Evolutionary conservation across 2,113 vertebrate species (phyloP).

Genomic region (Semicossyphus pulcher): DNA sequence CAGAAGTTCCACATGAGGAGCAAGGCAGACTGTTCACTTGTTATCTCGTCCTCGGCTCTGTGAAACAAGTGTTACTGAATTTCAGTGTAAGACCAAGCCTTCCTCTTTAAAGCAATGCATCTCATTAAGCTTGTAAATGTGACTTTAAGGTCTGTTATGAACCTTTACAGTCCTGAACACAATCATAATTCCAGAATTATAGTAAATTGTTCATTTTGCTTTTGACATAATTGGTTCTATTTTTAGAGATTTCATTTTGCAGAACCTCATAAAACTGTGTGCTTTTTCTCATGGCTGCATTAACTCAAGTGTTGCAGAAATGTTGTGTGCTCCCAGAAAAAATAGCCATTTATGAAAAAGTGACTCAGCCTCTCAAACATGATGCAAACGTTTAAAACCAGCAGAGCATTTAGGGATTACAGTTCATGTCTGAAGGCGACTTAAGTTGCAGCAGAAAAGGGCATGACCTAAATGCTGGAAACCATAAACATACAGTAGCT

Average conservation of each 20-base stretch:
- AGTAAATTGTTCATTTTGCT: no score
- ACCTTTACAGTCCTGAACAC: no score
- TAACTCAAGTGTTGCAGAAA: not conserved
- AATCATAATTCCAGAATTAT: no score
- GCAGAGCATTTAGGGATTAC: constrained; percentile 11
- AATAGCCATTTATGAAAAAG: not conserved
- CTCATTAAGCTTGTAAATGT: not conserved
- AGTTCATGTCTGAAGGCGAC: constrained; percentile 11
- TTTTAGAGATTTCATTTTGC: not conserved
- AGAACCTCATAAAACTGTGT: not conserved
- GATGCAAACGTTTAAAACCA: constrained; percentile 4
- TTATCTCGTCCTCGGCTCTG: constrained; percentile 3
- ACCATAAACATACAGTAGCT: constrained; percentile 19
- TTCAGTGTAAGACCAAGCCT: not conserved
- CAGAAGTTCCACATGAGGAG: not conserved
- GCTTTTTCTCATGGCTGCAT: not conserved
- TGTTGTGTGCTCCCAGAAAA: not conserved
- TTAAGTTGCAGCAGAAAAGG: constrained; percentile 17
- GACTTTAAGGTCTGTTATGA: not conserved
- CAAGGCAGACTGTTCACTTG: constrained; percentile 5
- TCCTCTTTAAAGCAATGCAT: no score
- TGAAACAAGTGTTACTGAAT: no score
- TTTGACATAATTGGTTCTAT: not conserved
- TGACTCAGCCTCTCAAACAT: not conserved
- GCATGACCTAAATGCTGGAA: constrained; percentile 27